phyloP scores from a whole-genome alignment of 2,888 invertebrate genomes.

The Allophyes oxyacanthae region DNA sequence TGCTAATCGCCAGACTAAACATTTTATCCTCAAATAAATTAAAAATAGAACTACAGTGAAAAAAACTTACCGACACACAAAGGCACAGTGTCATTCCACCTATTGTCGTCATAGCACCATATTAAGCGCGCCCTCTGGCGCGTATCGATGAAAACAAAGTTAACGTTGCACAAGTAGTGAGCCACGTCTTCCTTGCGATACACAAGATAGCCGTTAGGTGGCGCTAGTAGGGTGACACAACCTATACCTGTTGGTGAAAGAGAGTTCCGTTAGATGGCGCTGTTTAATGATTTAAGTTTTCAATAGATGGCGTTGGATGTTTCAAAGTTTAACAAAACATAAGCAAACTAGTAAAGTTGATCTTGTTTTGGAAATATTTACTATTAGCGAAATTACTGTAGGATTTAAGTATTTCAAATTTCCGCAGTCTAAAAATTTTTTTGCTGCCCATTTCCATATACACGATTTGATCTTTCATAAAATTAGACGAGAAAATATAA shows the following conservation, averaged over 20 bases:
- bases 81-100: conserved; percentile 91
- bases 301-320: conserved; percentile 53
- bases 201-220: conserved; percentile 91
- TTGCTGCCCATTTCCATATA: too few relatives aligned
- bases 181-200: conserved; percentile 91
- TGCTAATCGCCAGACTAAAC: too few relatives aligned
- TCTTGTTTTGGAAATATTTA: too few relatives aligned
- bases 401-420: too few relatives aligned
- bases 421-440: too few relatives aligned
- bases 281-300: conserved; percentile 1
- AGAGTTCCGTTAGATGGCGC: conserved; percentile 41
- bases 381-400: too few relatives aligned
- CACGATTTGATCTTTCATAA: too few relatives aligned
- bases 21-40: background rate
- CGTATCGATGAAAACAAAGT: conserved; percentile 92
- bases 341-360: too few relatives aligned
- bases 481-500: too few relatives aligned
- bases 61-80: conserved; percentile 90
- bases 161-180: conserved; percentile 92
- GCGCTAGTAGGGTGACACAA: conserved; percentile 91
- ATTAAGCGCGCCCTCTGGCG: conserved; percentile 89
- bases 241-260: conserved; percentile 88
- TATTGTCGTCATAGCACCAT: conserved; percentile 90
- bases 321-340: background rate
- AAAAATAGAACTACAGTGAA: conserved; percentile 29